phyloP scores from a whole-genome alignment of 2,888 invertebrate species.

The Ferdinandea cuprea region DNA sequence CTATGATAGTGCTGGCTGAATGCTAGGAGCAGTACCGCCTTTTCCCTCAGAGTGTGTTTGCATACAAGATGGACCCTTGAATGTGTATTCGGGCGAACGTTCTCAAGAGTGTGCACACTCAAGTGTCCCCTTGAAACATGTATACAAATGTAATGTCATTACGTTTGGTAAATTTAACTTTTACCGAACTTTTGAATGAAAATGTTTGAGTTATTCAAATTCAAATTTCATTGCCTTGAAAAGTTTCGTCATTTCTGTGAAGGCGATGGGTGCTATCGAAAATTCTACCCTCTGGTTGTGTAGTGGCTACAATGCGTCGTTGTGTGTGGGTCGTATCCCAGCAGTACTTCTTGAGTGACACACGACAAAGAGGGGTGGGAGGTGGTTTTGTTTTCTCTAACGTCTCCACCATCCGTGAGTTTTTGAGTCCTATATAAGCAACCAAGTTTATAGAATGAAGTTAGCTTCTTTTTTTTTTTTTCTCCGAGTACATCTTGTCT shows the following conservation, averaged over 20 bases:
- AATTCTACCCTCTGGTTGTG: not conserved
- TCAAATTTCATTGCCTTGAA: slow-evolving; percentile 70
- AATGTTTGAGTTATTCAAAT: slow-evolving; percentile 75
- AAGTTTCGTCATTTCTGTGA: slow-evolving; percentile 58
- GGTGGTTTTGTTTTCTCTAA: not conserved
- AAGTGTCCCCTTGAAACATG: slow-evolving; percentile 70
- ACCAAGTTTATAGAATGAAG: slow-evolving; percentile 46
- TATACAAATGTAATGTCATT: slow-evolving; percentile 74
- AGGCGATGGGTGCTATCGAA: slow-evolving; percentile 9
- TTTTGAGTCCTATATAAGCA: not conserved
- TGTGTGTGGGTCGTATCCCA: not conserved
- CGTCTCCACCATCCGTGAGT: not conserved
- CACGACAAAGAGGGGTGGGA: not conserved
- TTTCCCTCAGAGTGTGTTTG: slow-evolving; percentile 38
- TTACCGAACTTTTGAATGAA: slow-evolving; percentile 73
- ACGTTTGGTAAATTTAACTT: slow-evolving; percentile 75
- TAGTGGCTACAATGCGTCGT: not conserved
- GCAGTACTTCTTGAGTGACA: slow-evolving; percentile 22
- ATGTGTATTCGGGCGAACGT: slow-evolving; percentile 63
- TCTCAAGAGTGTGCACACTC: slow-evolving; percentile 53
- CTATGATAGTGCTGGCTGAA: not conserved
- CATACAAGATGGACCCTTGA: slow-evolving; percentile 59
- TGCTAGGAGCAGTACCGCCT: slow-evolving; percentile 22
- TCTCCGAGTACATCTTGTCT: slow-evolving; percentile 9
- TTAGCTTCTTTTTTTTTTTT: slow-evolving; percentile 14